Conservation (phyloP, 2,888 invertebrate species). For the Luperina nickerlii region DNA sequence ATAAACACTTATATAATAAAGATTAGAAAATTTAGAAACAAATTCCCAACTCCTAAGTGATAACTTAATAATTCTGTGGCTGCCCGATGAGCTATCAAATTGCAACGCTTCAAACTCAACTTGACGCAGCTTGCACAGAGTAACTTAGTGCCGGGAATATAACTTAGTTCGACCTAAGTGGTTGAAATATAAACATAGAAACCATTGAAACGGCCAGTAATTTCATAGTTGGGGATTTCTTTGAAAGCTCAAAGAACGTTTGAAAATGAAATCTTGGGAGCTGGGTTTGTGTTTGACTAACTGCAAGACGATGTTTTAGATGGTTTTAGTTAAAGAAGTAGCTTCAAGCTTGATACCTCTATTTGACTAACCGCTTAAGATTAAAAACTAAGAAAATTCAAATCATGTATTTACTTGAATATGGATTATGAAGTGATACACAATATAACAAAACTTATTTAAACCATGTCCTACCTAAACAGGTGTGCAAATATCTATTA, state of each 20-base stretch:
- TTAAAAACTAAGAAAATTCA: neutral
- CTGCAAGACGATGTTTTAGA: constrained; percentile 31
- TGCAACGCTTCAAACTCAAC: constrained; percentile 43
- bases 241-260: constrained; percentile 54
- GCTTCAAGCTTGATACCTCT: neutral
- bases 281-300: constrained; percentile 49
- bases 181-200: constrained; percentile 68
- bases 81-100: constrained; percentile 57
- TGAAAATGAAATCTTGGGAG: constrained; percentile 34
- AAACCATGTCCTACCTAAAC: neutral
- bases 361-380: neutral
- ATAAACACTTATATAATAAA: constrained; percentile 4
- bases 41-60: constrained; percentile 17
- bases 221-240: constrained; percentile 58
- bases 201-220: constrained; percentile 62
- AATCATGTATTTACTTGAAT: neutral
- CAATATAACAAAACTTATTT: neutral
- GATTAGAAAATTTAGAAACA: neutral
- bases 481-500: neutral
- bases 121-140: constrained; percentile 38
- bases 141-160: constrained; percentile 58
- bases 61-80: constrained; percentile 47
- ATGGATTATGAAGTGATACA: neutral
- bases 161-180: constrained; percentile 61
- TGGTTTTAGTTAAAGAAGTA: constrained; percentile 38